Evolutionary conservation across 2,797 vertebrate genomes (phyloP).

Genomic region (Emydoidea blandingii): DNA sequence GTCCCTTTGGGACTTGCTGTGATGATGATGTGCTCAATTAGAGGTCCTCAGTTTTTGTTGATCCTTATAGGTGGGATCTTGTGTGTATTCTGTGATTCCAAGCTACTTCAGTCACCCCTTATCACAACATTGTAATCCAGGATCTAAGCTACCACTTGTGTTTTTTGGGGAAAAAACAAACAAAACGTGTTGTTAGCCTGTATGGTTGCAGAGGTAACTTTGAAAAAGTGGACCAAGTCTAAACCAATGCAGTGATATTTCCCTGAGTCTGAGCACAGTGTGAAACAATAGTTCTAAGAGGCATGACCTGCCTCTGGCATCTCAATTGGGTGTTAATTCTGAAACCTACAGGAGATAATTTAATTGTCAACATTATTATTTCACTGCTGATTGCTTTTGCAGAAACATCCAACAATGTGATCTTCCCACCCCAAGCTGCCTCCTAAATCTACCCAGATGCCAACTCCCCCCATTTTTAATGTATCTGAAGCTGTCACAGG

Average conservation of each 20-base stretch:
- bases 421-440: neutral
- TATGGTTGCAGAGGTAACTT: neutral
- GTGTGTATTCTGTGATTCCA: neutral
- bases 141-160: neutral
- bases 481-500: neutral
- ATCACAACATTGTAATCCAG: neutral
- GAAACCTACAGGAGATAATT: neutral
- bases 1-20: neutral
- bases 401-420: neutral
- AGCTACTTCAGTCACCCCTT: neutral
- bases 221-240: neutral
- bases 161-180: neutral
- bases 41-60: neutral
- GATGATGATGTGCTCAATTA: neutral
- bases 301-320: neutral
- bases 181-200: neutral
- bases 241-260: neutral
- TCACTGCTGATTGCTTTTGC: neutral
- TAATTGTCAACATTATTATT: neutral
- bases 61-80: neutral
- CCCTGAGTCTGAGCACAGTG: rapidly evolving
- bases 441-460: neutral
- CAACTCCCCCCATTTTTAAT: neutral
- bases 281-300: neutral
- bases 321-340: neutral